A percentile compares a stretch with the other conserved stretches of the same genome.
Conservation (phyloP, 2,888 invertebrate species). For the Acronicta aceris region DNA sequence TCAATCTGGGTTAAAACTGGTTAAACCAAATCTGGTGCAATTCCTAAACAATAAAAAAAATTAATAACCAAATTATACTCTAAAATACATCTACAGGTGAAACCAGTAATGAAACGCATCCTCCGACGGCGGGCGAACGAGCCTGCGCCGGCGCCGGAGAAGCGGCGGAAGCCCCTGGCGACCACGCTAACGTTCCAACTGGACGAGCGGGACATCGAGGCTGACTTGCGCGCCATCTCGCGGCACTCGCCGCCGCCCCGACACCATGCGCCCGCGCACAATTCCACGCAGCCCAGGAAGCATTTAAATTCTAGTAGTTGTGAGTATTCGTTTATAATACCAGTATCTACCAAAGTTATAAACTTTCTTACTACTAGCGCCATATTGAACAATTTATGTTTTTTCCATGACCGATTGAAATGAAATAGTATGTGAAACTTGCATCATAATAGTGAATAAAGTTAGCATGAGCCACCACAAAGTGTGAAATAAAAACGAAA, state of each 20-base stretch:
- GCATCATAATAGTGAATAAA: too few relatives aligned
- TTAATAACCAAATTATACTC: not conserved
- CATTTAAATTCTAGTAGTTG: conserved; percentile 77
- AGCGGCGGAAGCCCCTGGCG: conserved; percentile 95
- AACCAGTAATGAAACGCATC: conserved; percentile 98
- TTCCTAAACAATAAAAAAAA: too few relatives aligned
- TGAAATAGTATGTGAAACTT: too few relatives aligned
- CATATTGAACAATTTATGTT: too few relatives aligned
- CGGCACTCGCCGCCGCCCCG: conserved; percentile 75
- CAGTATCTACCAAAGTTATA: too few relatives aligned
- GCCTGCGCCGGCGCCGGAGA: conserved; percentile 96
- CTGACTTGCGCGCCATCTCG: conserved; percentile 94
- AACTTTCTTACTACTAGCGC: not conserved
- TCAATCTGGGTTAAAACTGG: too few relatives aligned
- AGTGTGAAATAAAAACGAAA: too few relatives aligned
- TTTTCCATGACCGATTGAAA: too few relatives aligned
- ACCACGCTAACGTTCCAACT: conserved; percentile 96
- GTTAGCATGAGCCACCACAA: too few relatives aligned
- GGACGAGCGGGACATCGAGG: conserved; percentile 96
- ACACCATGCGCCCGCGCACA: conserved; percentile 62
- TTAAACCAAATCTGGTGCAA: too few relatives aligned
- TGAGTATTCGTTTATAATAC: conserved; percentile 60
- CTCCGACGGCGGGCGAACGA: conserved; percentile 97
- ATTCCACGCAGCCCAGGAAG: conserved; percentile 71
- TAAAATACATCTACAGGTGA: conserved; percentile 89